Conservation (phyloP, 2,113 vertebrate species). For the Oxygymnocypris stewartii region DNA sequence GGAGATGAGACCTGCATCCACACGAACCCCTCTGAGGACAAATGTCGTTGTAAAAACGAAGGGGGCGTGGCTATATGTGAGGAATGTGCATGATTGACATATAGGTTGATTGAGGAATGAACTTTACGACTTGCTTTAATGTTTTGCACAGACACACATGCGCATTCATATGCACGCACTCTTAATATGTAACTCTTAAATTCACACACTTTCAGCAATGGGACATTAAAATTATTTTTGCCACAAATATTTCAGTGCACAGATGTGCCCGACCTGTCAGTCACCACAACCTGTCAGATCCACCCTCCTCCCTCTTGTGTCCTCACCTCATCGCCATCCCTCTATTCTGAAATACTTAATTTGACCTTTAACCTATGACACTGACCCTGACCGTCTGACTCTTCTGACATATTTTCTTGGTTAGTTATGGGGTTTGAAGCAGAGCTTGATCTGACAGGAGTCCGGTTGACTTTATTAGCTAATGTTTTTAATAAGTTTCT, state of each 20-base stretch:
- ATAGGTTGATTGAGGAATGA: conserved; percentile 18
- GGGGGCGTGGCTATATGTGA: conserved; percentile 46
- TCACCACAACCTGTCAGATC: conserved; percentile 60
- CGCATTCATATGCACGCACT: neutral
- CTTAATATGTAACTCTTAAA: neutral
- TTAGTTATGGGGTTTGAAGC: conserved; percentile 11
- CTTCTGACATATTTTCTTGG: conserved; percentile 18
- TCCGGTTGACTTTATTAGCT: conserved; percentile 21
- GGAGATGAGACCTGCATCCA: neutral
- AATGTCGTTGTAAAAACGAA: conserved; percentile 38
- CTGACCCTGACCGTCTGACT: conserved; percentile 58
- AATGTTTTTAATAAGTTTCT: neutral
- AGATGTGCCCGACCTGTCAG: conserved; percentile 70
- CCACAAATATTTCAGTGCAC: conserved; percentile 51
- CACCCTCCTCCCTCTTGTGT: conserved; percentile 44
- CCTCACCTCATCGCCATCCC: conserved; percentile 42
- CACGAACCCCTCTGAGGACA: neutral
- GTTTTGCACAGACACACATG: neutral
- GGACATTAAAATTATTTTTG: conserved; percentile 41
- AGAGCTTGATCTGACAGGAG: neutral
- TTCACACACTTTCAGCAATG: conserved; percentile 31
- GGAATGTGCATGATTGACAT: conserved; percentile 54
- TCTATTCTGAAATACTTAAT: conserved; percentile 67
- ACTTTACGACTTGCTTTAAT: conserved; percentile 5
- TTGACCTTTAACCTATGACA: conserved; percentile 66